Base-by-base conservation (phyloP, 2,113 vertebrate species). In the Bufo bufo region DNA sequence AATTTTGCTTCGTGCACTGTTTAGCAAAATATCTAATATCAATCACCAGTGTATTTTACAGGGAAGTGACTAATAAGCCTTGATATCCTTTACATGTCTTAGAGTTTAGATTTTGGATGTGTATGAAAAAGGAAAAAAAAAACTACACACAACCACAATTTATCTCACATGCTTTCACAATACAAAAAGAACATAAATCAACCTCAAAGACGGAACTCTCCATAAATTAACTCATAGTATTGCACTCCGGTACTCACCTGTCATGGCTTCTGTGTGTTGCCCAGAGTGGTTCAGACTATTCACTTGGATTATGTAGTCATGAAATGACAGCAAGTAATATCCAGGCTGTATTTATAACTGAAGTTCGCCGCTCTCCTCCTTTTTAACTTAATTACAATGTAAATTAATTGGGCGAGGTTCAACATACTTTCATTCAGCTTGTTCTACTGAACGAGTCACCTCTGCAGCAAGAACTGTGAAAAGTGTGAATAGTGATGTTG, bases 371-470 rank as follows among this genome's bases (percentile, higher is more conserved):
- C 10, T 72, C 77, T 49, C 78, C 86, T 87, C 77, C 86, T 87
- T 65, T 33, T 19, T 16, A 63, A n/a, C 14, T 59, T 69, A 87
- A 81, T 87, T 71, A 82, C 65, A 72, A 87, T 87, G 33, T 72
- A 87, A 87, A 87, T 87, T 33, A 59, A 19, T 20, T 87, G 86
- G 86, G 78, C 23, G 77, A 72, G 78, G 77, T 45, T 79, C 45
- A 80, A 58, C 6, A 33, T 2, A 66, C 75, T 77, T 85, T 50
- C n/a, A 71, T 84, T 82, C 59, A 50, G 43, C 33, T 3, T 83
- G 43, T 50, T 47, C 47, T 75, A 17, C 47, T 19, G 20, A 50
- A 75, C 16, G 10, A 49, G 47, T 75, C 17, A 74, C 13, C 23
- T 33, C 43, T 71, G 12, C 10, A 71, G 9, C 0, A 12, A 71